A percentile compares a stretch with the other conserved stretches of the same genome.
Evolutionary conservation across 2,888 invertebrate species (phyloP).

Genomic region (Caenorhabditis sinica): DNA sequence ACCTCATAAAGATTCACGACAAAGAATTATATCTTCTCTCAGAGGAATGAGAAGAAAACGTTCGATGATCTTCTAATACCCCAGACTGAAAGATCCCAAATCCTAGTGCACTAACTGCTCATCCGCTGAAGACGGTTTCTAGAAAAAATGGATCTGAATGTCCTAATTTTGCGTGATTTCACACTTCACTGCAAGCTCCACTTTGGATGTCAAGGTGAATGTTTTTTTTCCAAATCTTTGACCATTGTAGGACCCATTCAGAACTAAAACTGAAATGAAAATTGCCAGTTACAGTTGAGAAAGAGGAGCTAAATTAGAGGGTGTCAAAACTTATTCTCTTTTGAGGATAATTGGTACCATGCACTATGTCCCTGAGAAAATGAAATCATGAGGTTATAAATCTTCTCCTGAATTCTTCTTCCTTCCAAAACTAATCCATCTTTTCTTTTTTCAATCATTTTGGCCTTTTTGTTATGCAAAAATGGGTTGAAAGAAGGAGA

Average conservation of each 20-base stretch:
- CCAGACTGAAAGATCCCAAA: background rate
- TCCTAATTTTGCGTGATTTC: background rate
- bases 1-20: slow-evolving; percentile 24
- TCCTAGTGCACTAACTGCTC: background rate
- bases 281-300: too few relatives aligned
- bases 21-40: background rate
- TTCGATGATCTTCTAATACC: background rate
- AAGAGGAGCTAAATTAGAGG: too few relatives aligned
- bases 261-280: too few relatives aligned
- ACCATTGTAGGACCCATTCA: too few relatives aligned
- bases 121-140: background rate
- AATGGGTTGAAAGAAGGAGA: slow-evolving; percentile 1
- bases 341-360: too few relatives aligned
- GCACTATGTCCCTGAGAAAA: background rate
- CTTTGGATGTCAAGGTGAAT: background rate
- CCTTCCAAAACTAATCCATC: background rate
- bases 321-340: too few relatives aligned
- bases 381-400: background rate
- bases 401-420: background rate
- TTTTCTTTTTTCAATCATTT: background rate
- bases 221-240: too few relatives aligned
- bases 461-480: background rate
- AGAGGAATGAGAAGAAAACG: background rate
- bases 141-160: background rate
- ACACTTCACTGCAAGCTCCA: background rate